phyloP scores from a whole-genome alignment of 2,888 invertebrate genomes.

The Acanthosoma haemorrhoidale region DNA sequence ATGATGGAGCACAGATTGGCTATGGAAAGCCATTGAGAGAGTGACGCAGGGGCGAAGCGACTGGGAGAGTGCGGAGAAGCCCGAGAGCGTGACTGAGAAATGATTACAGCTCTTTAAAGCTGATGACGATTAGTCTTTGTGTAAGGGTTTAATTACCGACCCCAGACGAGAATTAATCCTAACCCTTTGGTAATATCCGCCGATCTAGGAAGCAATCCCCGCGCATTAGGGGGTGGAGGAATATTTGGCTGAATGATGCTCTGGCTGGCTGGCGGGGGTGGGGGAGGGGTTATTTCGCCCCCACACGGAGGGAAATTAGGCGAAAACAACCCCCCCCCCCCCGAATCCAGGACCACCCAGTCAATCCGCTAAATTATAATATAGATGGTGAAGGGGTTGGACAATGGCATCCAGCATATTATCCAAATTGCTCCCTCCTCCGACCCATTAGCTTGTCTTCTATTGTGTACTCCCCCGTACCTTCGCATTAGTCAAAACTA shows the following conservation, averaged over 20 bases:
- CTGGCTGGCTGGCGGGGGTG: too few relatives aligned
- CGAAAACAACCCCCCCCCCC: conserved; percentile 5
- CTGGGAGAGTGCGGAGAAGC: too few relatives aligned
- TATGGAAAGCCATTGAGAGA: too few relatives aligned
- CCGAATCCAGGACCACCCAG: too few relatives aligned
- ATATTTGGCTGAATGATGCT: too few relatives aligned
- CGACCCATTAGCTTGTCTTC: neutral
- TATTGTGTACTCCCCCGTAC: neutral
- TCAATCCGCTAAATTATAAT: conserved; percentile 27
- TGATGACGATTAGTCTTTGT: conserved; percentile 5
- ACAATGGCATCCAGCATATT: neutral
- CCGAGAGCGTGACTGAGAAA: neutral
- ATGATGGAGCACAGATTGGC: too few relatives aligned
- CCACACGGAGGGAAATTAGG: conserved; percentile 9
- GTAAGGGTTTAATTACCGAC: conserved; percentile 9
- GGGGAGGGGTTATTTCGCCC: neutral
- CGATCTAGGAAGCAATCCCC: neutral
- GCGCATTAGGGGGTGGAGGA: neutral
- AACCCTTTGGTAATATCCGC: neutral
- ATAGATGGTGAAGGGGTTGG: conserved; percentile 5
- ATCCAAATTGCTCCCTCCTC: neutral
- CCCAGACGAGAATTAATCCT: neutral
- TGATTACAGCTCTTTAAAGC: conserved; percentile 14
- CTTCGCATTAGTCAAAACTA: conserved; percentile 12
- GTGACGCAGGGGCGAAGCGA: too few relatives aligned